These are phyloP conservation scores for Amblyornis subalaris DNA, from an alignment of 2,113 vertebrate genomes.

Conservation along the genomic window DNA sequence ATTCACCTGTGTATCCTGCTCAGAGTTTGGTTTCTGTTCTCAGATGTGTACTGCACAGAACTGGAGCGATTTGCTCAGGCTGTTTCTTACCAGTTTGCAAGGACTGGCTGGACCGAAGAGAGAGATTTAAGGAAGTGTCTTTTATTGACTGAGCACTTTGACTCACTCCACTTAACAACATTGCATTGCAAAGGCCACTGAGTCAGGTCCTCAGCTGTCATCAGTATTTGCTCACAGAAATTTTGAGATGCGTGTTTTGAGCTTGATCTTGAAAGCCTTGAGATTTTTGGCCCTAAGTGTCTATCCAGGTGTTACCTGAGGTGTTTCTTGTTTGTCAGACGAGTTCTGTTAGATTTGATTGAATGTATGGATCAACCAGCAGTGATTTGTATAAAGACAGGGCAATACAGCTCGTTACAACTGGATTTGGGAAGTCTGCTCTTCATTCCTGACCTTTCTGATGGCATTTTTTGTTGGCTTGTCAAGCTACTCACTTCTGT, in stretches of 20 bases:
- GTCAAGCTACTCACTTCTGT: not conserved
- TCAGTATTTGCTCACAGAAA: not conserved
- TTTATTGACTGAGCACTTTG: not conserved
- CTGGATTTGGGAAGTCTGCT: not conserved
- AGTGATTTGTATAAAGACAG: not conserved
- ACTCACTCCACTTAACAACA: not conserved
- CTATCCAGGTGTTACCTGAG: not conserved
- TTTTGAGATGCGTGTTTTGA: not conserved
- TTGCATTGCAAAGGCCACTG: not conserved
- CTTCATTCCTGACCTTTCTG: not conserved
- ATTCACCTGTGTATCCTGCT: not conserved
- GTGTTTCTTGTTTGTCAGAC: not conserved
- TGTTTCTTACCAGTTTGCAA: not conserved
- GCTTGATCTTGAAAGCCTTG: not conserved
- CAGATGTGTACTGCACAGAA: not conserved
- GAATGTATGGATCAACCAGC: not conserved
- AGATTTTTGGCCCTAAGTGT: not conserved
- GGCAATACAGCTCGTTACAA: not conserved
- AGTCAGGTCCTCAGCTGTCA: not conserved
- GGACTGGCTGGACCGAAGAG: not conserved
- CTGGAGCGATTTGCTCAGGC: not conserved
- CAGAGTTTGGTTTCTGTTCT: not conserved
- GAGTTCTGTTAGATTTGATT: not conserved
- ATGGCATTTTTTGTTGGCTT: not conserved
- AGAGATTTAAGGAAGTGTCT: not conserved